Evolutionary conservation across 2,888 invertebrate genomes (phyloP).

Genomic region (Tenthredo scrophulariae): DNA sequence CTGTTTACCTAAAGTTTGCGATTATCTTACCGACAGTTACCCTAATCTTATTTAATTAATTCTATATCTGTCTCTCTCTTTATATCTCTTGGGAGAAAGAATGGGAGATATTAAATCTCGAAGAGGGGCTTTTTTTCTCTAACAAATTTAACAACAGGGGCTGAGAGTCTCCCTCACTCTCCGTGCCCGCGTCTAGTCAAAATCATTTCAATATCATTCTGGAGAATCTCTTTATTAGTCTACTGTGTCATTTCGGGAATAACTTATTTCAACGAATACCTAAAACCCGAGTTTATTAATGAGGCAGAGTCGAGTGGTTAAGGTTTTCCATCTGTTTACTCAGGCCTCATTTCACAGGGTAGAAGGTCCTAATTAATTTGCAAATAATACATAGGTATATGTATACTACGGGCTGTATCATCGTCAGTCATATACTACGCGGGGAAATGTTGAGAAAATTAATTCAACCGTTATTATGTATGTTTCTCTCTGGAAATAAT

Average conservation of each 20-base stretch:
- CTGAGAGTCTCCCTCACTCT: not conserved
- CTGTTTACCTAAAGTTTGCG: not conserved
- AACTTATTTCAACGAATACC: not conserved
- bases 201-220: not conserved
- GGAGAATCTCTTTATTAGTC: no score
- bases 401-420: not conserved
- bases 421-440: not conserved
- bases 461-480: not conserved
- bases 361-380: slow-evolving; percentile 22
- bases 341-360: not conserved
- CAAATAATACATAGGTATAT: not conserved
- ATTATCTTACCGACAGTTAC: not conserved
- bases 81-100: not conserved
- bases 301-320: not conserved
- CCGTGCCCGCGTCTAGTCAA: not conserved
- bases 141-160: no score
- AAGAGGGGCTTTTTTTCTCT: no score
- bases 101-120: not conserved
- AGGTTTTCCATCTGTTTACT: not conserved
- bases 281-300: not conserved
- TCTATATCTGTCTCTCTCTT: not conserved
- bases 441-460: not conserved
- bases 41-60: slow-evolving; percentile 3
- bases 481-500: not conserved
- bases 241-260: no score